Base-by-base conservation (phyloP, 2,888 invertebrate genomes). In the Synergus laeviventris region DNA sequence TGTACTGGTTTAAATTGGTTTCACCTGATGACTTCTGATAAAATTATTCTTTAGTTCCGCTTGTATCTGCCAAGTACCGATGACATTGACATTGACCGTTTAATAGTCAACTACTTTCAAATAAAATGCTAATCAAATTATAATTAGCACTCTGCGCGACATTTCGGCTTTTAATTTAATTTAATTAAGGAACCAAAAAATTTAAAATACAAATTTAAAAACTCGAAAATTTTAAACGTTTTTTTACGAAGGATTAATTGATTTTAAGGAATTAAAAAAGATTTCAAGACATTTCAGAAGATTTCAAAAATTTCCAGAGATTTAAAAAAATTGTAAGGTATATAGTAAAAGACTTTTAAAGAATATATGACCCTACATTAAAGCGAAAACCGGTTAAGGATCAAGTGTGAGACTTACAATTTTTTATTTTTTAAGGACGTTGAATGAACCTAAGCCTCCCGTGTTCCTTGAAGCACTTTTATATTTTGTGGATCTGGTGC, bases 41-140 rank as follows among this genome's bases (percentile, higher is more conserved):
- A 59, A 59, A 59, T 21, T 59, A 4, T 2, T 54, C 49, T 54
- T 59, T 3, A 24, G 8, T 59, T 59, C 59, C 39, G 62, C 18
- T 62, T 11, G 18, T 9, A 62, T 18, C 38, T 62, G 39, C 62
- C 62, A 62, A 62, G 62, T 62, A n/a, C 38, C 18, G 9, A 38
- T 62, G 39, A 62, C 62, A 62, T 39, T 62, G 39, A 38, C 38
- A 38, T 18, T 38, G 38, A 11, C 9, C 5, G 62, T 38, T 62
- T 38, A 62, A n/a, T 62, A 62, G 31, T 38, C 16, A 1, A 18
- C 62, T 39, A 39, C 38, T 62, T 39, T 39, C 31, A 5, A 31
- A 31, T 31, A 39, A 38, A 62, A 38, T 62, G 38, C 38, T 38
- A 62, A 62, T 62, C 38, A n/a, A 39, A 9, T 38, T 61, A 14